These are phyloP conservation scores for Electrophaes corylata DNA, from an alignment of 2,888 invertebrate genomes.

Conservation along the genomic window DNA sequence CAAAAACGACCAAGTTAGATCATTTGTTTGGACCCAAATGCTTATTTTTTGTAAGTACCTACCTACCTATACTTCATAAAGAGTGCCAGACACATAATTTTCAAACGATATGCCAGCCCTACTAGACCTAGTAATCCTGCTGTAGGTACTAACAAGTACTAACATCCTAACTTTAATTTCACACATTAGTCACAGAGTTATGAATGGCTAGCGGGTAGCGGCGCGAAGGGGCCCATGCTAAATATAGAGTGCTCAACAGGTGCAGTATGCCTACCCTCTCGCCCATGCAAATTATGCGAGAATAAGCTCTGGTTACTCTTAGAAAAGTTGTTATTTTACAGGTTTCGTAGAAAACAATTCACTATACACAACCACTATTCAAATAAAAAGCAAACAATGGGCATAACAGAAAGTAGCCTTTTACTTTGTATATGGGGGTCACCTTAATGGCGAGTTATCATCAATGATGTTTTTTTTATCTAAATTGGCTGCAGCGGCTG, in stretches of 20 bases:
- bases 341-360: neutral
- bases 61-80: too few relatives aligned
- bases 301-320: constrained; percentile 1
- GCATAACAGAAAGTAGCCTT: too few relatives aligned
- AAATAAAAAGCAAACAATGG: too few relatives aligned
- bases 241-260: constrained; percentile 77
- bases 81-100: neutral
- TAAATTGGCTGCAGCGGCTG: too few relatives aligned
- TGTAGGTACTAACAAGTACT: constrained; percentile 27
- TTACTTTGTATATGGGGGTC: too few relatives aligned
- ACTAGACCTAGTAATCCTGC: constrained; percentile 27
- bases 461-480: too few relatives aligned
- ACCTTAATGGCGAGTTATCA: too few relatives aligned
- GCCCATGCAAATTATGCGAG: constrained; percentile 48
- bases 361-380: too few relatives aligned
- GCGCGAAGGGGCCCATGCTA: constrained; percentile 55
- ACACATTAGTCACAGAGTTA: constrained; percentile 79
- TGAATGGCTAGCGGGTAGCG: constrained; percentile 65
- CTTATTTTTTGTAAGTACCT: too few relatives aligned
- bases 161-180: constrained; percentile 52
- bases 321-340: neutral
- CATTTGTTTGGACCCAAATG: too few relatives aligned
- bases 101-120: neutral
- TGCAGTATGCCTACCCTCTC: constrained; percentile 64
- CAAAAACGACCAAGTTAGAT: too few relatives aligned